Base-by-base conservation (phyloP, 1,140 invertebrate genomes). In the Cyclina sinensis region DNA sequence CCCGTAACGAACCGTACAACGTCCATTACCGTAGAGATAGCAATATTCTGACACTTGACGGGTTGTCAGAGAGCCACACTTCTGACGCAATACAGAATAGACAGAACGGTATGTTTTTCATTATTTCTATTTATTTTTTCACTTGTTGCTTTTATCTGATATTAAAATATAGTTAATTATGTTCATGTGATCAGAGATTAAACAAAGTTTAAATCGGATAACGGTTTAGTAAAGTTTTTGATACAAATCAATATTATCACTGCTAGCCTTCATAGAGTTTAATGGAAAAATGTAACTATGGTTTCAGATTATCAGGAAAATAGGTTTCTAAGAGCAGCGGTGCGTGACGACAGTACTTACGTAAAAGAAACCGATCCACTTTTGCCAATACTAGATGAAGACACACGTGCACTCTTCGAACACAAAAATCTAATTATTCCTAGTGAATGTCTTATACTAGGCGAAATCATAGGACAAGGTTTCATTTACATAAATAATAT, bases 381-480 rank as follows among this genome's bases (percentile, higher is more conserved):
- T 16, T 30, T 85, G 2, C 48, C 59, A 7, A 11, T 12, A 21
- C 12, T 86, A 7, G 70, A 86, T n/a, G 48, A 57, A 21, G 70
- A 86, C n/a, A 62, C 43, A 18, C 21, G 21, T 16, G 27, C 11
- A 9, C 21, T 48, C n/a, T 46, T 86, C 14, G 35, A 39, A 11
- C 24, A 32, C 18, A 43, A 86, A 62, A 16, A 78, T 59, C 68
- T 76, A 0, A 37, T 78, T 16, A 43, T 76, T 9, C 32, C 32
- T 0, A 57, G 48, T 21, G 54, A 86, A 11, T 35, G 24, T 21
- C 54, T 86, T 11, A 32, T 86, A 16, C 48, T 86, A 0, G 84
- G 84, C 27, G 84, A 86, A 54, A n/a, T 68, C 0, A 32, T 86
- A 14, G 84, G 84, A n/a, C 73, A 86, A 86, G 84, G 84, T 86